These are phyloP conservation scores for Latrodectus hesperus DNA, from an alignment of 2,888 invertebrate species.

Conservation along the genomic window DNA sequence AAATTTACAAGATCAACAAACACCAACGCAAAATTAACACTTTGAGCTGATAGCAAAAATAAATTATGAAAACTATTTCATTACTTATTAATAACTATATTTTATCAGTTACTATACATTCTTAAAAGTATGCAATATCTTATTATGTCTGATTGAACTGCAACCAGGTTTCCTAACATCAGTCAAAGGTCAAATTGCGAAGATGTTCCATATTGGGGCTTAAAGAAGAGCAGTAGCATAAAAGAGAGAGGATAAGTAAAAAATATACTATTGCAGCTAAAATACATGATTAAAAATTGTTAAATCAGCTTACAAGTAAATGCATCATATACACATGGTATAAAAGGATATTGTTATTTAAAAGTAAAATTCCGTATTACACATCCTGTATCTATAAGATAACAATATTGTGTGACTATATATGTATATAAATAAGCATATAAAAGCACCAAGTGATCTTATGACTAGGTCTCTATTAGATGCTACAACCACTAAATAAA, in stretches of 20 bases:
- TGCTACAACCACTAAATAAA: no score
- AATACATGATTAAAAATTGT: slow-evolving; percentile 30
- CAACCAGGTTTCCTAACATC: no score
- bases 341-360: slow-evolving; percentile 23
- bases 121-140: no score
- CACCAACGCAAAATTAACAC: no score
- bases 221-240: slow-evolving; percentile 13
- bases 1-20: no score
- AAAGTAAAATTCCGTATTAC: slow-evolving; percentile 12
- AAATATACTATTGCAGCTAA: slow-evolving; percentile 35
- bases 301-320: slow-evolving; percentile 15
- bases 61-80: no score
- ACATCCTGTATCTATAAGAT: neutral
- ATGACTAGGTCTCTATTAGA: neutral
- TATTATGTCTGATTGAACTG: no score
- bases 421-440: slow-evolving; percentile 17
- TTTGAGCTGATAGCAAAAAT: no score
- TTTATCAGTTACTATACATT: no score
- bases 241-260: slow-evolving; percentile 25
- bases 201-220: neutral
- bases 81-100: no score
- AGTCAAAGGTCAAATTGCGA: neutral
- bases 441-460: slow-evolving; percentile 25
- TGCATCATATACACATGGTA: slow-evolving; percentile 22
- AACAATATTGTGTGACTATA: neutral